phyloP scores from a whole-genome alignment of 2,113 vertebrate species.

The Cyanoramphus novaezelandiae region DNA sequence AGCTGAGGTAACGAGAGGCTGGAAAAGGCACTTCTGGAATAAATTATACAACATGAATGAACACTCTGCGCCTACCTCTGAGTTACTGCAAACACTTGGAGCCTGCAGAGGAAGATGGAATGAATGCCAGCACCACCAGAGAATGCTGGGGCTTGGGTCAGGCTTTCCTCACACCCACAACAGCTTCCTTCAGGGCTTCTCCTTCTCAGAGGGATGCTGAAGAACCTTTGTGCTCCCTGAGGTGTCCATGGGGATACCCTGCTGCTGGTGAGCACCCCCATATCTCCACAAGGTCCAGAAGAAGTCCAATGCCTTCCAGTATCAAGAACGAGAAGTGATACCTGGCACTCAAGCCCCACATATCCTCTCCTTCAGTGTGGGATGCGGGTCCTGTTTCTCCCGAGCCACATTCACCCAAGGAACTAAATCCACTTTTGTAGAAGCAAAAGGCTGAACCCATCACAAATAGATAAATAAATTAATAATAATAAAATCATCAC shows the following conservation, averaged over 20 bases:
- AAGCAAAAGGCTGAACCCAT: background rate
- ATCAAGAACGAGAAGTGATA: background rate
- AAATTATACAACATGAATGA: background rate
- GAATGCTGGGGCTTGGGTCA: background rate
- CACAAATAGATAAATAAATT: background rate
- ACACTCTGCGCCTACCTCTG: accelerated
- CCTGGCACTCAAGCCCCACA: accelerated
- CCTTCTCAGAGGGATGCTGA: background rate
- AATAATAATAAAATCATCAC: background rate
- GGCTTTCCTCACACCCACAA: background rate
- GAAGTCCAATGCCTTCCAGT: background rate
- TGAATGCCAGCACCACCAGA: background rate
- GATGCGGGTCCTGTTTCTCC: background rate
- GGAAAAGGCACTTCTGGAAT: background rate
- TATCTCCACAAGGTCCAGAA: accelerated
- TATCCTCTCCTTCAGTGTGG: accelerated
- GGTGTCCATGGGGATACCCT: background rate
- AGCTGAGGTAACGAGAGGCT: background rate
- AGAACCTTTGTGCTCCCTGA: background rate
- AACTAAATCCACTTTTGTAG: background rate
- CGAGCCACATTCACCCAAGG: background rate
- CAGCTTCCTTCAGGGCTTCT: background rate
- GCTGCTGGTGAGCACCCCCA: background rate
- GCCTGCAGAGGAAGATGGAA: background rate
- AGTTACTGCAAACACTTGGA: background rate